phyloP scores from a whole-genome alignment of 2,888 invertebrate genomes.

The Lithophane leautieri region DNA sequence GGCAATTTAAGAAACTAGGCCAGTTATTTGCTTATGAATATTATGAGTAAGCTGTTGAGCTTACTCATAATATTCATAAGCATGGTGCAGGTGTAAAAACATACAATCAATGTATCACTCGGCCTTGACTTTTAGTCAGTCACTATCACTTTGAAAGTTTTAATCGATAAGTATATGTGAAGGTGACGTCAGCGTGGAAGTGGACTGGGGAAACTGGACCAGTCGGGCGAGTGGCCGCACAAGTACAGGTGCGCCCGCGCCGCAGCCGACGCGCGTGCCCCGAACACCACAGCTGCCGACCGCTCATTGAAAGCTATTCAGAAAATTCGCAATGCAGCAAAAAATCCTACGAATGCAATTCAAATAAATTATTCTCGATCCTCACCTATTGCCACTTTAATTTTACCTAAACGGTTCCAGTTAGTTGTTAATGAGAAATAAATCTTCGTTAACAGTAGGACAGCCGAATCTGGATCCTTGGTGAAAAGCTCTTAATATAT shows the following conservation, averaged over 20 bases:
- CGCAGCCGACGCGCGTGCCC: conserved; percentile 70
- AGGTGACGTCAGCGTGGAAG: conserved; percentile 68
- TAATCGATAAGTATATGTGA: conserved; percentile 55
- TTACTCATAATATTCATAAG: too few relatives aligned
- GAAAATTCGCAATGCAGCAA: conserved; percentile 49
- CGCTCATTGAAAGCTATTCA: conserved; percentile 67
- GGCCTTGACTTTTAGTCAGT: conserved; percentile 69
- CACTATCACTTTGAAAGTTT: conserved; percentile 66
- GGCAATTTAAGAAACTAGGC: conserved; percentile 23
- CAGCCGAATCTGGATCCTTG: conserved; percentile 36
- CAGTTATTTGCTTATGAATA: conserved; percentile 11
- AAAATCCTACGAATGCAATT: conserved; percentile 37
- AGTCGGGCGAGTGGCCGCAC: conserved; percentile 69
- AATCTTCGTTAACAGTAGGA: conserved; percentile 31
- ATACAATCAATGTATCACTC: conserved; percentile 46
- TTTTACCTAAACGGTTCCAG: conserved; percentile 9
- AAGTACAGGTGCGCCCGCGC: conserved; percentile 74
- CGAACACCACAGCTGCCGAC: conserved; percentile 64
- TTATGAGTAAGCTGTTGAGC: conserved; percentile 42
- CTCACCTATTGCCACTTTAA: conserved; percentile 11
- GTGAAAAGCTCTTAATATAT: conserved; percentile 45
- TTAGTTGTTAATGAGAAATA: conserved; percentile 20
- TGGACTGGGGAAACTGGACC: conserved; percentile 68
- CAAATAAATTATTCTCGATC: conserved; percentile 15
- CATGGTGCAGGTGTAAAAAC: conserved; percentile 50